Base-by-base conservation (phyloP, 2,888 invertebrate species). In the Andricus quercusramuli region DNA sequence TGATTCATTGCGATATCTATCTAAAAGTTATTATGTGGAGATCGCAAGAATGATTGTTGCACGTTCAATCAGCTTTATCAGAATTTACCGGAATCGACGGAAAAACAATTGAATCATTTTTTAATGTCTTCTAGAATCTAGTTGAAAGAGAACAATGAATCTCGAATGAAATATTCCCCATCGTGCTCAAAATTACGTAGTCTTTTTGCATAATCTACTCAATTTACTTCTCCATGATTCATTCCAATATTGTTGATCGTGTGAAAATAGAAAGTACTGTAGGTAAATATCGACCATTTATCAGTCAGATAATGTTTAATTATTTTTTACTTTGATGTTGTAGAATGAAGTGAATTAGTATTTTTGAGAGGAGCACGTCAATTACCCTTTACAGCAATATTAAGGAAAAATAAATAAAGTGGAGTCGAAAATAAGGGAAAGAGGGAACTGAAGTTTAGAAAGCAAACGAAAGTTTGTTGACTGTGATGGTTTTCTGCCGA, bases 401-500 rank as follows among this genome's bases (percentile, higher is more conserved):
- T 5, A 13, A 20, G 15, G 51, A 29, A 51, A 70, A 51, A 74
- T n/a, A 32, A 29, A 74, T 74, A 74, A 74, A 74, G 20, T 74
- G 20, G n/a, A 74, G n/a, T n/a, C 29, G 32, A 32, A 74, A 56
- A 74, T 51, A 74, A 32, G 32, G 32, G 47, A 47, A 47, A 47
- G 29, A 70, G 47, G 29, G n/a, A 62, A 32, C 51, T 74, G 29
- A 74, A 74, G 32, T 74, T 56, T 51, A 70, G 70, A n/a, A 70
- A 70, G 32, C 70, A 70, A 70, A 56, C 5, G 20, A 11, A 70
- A 70, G n/a, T 56, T 70, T 70, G 29, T 51, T 56, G 70, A 56
- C 51, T 29, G 44, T 47, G 47, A 68, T 68, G 68, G 68, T 44
- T 70, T 70, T 70, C 68, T 44, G 25, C 68, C 47, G 29, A 74